Conservation (phyloP, 2,888 invertebrate genomes). For the Rhorus exstirpatorius region DNA sequence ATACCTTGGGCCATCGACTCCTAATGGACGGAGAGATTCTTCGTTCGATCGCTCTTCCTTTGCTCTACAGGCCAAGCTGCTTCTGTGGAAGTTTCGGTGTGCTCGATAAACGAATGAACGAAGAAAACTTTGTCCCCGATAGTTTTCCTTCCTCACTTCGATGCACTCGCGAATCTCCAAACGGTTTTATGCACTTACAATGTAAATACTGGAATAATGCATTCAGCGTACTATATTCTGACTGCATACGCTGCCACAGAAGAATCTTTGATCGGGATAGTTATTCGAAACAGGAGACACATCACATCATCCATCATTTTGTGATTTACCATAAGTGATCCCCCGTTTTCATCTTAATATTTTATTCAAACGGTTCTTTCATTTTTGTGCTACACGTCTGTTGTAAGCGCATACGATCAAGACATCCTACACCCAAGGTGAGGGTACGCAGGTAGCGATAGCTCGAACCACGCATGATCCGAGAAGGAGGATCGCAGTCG, state of each 20-base stretch:
- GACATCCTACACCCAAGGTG: neutral
- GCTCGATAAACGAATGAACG: conserved; percentile 36
- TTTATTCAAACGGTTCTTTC: neutral
- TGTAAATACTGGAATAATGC: neutral
- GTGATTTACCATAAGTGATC: neutral
- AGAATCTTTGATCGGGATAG: conserved; percentile 1
- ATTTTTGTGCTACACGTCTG: neutral
- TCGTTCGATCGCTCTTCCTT: conserved; percentile 44
- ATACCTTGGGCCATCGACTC: conserved; percentile 52
- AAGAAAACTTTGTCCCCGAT: no score
- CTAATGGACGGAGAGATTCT: conserved; percentile 59
- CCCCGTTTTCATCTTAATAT: neutral
- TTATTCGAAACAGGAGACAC: neutral
- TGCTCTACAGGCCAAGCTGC: conserved; percentile 38
- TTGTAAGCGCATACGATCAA: neutral
- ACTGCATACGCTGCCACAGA: neutral
- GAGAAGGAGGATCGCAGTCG: neutral
- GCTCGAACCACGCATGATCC: conserved; percentile 1
- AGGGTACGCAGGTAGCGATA: conserved; percentile 3
- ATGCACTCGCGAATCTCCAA: neutral
- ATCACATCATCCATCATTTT: neutral
- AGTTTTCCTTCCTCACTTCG: neutral
- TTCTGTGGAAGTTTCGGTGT: conserved; percentile 16
- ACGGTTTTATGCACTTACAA: conserved; percentile 3
- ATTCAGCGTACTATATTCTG: conserved; percentile 2